phyloP scores from a whole-genome alignment of 2,888 invertebrate genomes.

The Hedya salicella region DNA sequence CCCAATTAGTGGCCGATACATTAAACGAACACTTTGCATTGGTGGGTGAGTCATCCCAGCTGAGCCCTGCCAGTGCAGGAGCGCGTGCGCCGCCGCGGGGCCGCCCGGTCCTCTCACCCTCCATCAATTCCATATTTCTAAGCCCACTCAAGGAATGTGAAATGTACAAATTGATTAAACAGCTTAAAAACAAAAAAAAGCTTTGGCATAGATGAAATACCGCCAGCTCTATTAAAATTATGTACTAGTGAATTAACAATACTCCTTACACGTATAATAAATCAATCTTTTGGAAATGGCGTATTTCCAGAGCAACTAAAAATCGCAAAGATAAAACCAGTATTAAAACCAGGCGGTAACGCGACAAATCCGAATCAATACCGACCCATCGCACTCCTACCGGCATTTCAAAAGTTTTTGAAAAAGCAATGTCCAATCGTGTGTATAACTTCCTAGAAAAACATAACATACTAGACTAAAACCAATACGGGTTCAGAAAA shows the following conservation, averaged over 20 bases:
- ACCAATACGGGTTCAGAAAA: not conserved
- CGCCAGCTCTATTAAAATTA: conserved; percentile 2
- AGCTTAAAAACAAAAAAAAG: not conserved
- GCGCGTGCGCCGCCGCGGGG: not conserved
- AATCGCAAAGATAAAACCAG: conserved; percentile 6
- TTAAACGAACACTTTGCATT: conserved; percentile 4
- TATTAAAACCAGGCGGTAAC: conserved; percentile 2
- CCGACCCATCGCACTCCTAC: conserved; percentile 10
- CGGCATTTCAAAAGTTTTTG: conserved; percentile 16
- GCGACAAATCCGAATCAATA: not conserved
- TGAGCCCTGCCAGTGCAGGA: not conserved
- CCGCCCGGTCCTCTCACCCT: not conserved
- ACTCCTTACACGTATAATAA: not conserved
- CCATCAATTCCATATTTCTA: not conserved
- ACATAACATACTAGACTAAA: not conserved
- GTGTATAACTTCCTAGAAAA: conserved; percentile 11
- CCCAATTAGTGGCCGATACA: not conserved
- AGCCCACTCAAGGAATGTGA: not conserved
- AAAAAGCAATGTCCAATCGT: conserved; percentile 11
- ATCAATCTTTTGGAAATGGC: conserved; percentile 14
- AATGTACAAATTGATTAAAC: not conserved
- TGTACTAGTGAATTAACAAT: not conserved
- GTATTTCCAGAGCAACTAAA: conserved; percentile 9
- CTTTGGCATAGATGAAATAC: conserved; percentile 23
- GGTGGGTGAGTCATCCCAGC: not conserved